phyloP scores from a whole-genome alignment of 2,888 invertebrate genomes.

The Odontomyia ornata region DNA sequence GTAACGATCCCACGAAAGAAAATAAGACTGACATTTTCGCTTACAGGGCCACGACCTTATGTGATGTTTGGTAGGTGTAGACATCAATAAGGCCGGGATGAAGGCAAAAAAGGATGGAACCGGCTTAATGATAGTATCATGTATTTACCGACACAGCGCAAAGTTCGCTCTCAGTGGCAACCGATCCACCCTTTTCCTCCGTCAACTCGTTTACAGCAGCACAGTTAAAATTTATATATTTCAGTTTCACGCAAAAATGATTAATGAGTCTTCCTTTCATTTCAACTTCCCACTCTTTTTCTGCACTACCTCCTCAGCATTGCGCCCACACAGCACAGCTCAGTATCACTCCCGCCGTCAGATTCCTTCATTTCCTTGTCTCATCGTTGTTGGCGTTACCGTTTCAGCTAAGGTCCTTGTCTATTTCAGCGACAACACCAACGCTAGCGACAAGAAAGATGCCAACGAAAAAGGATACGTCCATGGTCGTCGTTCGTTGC shows the following conservation, averaged over 20 bases:
- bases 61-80: constrained; percentile 46
- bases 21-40: constrained; percentile 46
- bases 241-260: constrained; percentile 51
- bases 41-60: constrained; percentile 34
- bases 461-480: constrained; percentile 39
- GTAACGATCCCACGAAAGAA: not conserved
- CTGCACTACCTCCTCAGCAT: not conserved
- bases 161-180: not conserved
- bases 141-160: constrained; percentile 44
- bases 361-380: constrained; percentile 37
- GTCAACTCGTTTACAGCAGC: constrained; percentile 47
- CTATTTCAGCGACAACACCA: constrained; percentile 35
- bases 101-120: constrained; percentile 24
- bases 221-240: constrained; percentile 51
- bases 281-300: constrained; percentile 12
- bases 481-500: constrained; percentile 1
- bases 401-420: constrained; percentile 40
- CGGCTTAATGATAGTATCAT: constrained; percentile 45
- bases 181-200: constrained; percentile 16
- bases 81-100: constrained; percentile 47
- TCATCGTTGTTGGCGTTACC: constrained; percentile 29
- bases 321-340: no score
- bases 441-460: constrained; percentile 36
- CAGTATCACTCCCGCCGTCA: not conserved
- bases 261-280: constrained; percentile 47